phyloP scores from a whole-genome alignment of 2,113 vertebrate genomes.

The Phaethornis superciliosus region DNA sequence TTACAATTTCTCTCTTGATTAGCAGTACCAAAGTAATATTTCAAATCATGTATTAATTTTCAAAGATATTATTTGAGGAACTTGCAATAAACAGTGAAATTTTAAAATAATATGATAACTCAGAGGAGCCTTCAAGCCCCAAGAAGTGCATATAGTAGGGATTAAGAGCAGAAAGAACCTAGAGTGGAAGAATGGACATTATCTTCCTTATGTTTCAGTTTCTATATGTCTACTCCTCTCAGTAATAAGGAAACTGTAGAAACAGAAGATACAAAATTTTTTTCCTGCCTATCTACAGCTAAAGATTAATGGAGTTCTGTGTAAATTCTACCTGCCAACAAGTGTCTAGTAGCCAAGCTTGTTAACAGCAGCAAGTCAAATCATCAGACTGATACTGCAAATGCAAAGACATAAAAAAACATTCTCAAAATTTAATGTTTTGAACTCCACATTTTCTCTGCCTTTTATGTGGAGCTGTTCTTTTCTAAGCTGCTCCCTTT shows the following conservation, averaged over 20 bases:
- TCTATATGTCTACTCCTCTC: rapidly evolving
- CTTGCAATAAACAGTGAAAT: background rate
- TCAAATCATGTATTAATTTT: background rate
- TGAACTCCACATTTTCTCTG: background rate
- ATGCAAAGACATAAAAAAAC: background rate
- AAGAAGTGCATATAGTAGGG: background rate
- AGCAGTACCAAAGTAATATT: background rate
- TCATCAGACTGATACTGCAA: background rate
- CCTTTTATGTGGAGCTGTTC: background rate
- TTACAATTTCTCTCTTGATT: background rate
- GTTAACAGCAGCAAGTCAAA: background rate
- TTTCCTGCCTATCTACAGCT: background rate
- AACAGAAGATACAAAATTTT: background rate
- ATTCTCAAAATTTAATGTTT: background rate
- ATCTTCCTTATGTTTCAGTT: background rate
- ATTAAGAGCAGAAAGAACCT: background rate
- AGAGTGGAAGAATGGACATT: background rate
- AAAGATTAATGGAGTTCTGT: background rate
- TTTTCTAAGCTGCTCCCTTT: background rate
- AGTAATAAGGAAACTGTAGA: background rate
- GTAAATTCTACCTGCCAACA: background rate
- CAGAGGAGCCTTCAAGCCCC: background rate
- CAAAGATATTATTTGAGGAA: background rate
- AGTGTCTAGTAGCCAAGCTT: background rate
- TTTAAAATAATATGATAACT: background rate